A percentile compares a stretch with the other conserved stretches of the same genome.
Conservation (phyloP, 2,888 invertebrate genomes). For the Temnothorax rugatulus region DNA sequence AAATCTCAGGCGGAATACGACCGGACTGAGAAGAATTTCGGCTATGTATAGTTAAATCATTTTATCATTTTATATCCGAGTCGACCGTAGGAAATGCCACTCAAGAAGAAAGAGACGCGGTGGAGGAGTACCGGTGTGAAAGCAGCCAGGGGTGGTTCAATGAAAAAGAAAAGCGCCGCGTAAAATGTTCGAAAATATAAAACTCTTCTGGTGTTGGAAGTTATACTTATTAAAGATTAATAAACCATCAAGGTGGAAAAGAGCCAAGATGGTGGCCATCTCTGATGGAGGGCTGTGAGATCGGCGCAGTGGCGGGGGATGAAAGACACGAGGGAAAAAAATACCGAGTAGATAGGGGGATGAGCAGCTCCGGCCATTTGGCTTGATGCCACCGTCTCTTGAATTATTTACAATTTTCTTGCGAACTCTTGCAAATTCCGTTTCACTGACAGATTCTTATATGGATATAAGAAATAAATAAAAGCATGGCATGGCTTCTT, state of each 20-base stretch:
- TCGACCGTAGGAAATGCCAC: constrained; percentile 49
- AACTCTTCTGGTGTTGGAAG: constrained; percentile 82
- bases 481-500: background rate
- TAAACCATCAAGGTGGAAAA: constrained; percentile 81
- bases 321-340: constrained; percentile 24
- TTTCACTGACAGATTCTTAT: constrained; percentile 35
- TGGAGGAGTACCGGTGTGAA: constrained; percentile 39
- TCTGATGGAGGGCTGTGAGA: constrained; percentile 24
- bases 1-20: constrained; percentile 41
- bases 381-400: constrained; percentile 76
- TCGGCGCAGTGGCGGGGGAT: background rate
- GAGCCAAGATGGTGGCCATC: constrained; percentile 76
- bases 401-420: constrained; percentile 79
- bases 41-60: constrained; percentile 70
- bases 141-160: constrained; percentile 49
- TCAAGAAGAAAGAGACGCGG: constrained; percentile 45
- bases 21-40: background rate
- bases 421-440: constrained; percentile 47
- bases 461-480: constrained; percentile 35
- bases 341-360: constrained; percentile 49
- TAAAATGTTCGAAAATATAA: constrained; percentile 81
- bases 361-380: constrained; percentile 75
- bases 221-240: constrained; percentile 84
- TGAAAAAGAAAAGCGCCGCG: constrained; percentile 69
- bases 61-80: constrained; percentile 76